A percentile compares a stretch with the other conserved stretches of the same genome.
These are phyloP conservation scores for Alectura lathami DNA, from an alignment of 2,113 vertebrate genomes.

Conservation along the genomic window DNA sequence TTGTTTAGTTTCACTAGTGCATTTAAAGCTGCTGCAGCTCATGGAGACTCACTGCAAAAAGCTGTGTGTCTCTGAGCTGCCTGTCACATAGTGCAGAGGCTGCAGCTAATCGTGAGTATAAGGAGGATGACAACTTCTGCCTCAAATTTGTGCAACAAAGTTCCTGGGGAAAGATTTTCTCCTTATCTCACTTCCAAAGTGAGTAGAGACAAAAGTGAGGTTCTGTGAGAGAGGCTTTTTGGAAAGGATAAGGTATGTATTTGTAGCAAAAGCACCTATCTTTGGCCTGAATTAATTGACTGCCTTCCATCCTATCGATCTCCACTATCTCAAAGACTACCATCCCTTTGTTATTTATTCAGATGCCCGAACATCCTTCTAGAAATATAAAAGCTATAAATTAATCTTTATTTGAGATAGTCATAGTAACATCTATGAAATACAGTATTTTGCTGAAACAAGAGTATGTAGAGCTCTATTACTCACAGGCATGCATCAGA, in stretches of 20 bases:
- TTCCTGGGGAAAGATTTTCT: neutral
- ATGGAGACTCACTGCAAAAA: neutral
- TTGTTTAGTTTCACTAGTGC: neutral
- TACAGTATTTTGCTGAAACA: neutral
- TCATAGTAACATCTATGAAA: conserved; percentile 57
- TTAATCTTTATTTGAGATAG: conserved; percentile 38
- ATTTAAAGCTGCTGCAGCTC: neutral
- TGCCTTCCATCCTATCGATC: conserved; percentile 66
- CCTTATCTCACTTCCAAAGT: neutral
- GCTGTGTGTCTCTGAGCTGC: neutral
- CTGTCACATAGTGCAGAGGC: neutral
- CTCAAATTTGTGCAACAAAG: neutral
- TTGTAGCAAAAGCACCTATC: neutral
- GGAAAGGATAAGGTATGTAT: conserved; percentile 11
- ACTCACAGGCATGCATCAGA: neutral
- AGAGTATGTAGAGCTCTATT: neutral
- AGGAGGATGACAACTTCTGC: neutral
- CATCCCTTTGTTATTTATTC: conserved; percentile 66
- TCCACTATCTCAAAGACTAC: conserved; percentile 64
- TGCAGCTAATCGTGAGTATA: neutral
- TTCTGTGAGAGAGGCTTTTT: neutral
- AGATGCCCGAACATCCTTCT: conserved; percentile 62
- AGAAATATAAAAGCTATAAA: conserved; percentile 60
- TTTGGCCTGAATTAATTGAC: conserved; percentile 59
- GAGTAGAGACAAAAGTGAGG: neutral